A percentile compares a stretch with the other conserved stretches of the same genome.
phyloP scores from a whole-genome alignment of 2,888 invertebrate genomes.

The Diaphora mendica region DNA sequence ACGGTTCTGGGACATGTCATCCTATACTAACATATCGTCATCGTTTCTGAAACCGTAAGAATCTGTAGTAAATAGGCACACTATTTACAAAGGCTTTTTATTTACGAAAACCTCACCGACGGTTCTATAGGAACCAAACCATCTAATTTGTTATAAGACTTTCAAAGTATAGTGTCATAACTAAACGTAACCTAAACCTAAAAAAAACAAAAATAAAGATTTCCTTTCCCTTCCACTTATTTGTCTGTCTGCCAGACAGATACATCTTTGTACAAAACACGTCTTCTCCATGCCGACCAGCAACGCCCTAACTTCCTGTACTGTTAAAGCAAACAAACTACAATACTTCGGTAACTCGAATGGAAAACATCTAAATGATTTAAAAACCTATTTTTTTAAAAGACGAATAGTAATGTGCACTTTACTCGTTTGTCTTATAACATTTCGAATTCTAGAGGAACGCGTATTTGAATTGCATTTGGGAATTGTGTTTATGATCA shows the following conservation, averaged over 20 bases:
- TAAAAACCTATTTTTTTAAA: neutral
- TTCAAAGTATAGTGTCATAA: neutral
- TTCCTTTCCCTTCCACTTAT: slow-evolving; percentile 7
- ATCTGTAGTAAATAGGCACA: too few species aligned
- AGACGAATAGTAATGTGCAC: neutral
- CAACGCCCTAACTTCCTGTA: slow-evolving; percentile 53
- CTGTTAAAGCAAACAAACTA: slow-evolving; percentile 42
- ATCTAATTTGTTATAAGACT: neutral
- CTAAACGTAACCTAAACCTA: slow-evolving; percentile 2
- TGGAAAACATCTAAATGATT: neutral
- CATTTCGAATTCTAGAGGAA: neutral
- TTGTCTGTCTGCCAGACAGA: slow-evolving; percentile 24
- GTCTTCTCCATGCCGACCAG: slow-evolving; percentile 33
- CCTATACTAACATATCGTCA: neutral
- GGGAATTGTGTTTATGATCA: neutral
- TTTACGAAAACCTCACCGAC: neutral
- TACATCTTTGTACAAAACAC: slow-evolving; percentile 27
- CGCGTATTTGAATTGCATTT: neutral
- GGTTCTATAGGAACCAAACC: neutral
- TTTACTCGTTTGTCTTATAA: neutral
- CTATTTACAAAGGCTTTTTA: neutral
- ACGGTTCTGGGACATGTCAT: neutral
- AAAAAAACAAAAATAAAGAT: slow-evolving; percentile 6
- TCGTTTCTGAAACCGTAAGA: too few species aligned
- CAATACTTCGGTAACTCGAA: slow-evolving; percentile 13